phyloP scores from a whole-genome alignment of 2,113 vertebrate species.

The Pseudonaja textilis region DNA sequence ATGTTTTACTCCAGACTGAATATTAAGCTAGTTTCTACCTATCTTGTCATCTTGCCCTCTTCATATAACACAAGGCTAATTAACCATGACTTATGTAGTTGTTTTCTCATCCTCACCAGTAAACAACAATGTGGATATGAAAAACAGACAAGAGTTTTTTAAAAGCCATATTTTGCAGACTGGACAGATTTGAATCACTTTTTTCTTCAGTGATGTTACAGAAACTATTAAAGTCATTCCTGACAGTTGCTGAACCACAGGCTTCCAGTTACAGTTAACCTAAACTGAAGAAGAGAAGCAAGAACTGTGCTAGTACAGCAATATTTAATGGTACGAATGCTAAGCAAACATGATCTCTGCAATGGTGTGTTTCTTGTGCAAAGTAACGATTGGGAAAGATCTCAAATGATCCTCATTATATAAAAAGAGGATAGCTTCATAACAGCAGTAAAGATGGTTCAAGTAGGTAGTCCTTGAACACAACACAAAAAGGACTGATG shows the following conservation, averaged over 20 bases:
- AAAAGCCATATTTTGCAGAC: neutral
- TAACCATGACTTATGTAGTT: neutral
- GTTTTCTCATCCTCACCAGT: neutral
- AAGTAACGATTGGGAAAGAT: neutral
- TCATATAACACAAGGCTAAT: neutral
- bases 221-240: neutral
- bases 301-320: neutral
- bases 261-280: neutral
- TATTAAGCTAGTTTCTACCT: neutral
- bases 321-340: neutral
- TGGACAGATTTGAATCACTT: neutral
- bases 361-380: neutral
- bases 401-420: neutral
- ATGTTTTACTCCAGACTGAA: neutral
- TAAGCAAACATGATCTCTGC: neutral
- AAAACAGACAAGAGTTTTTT: neutral
- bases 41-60: neutral
- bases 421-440: slow-evolving; percentile 4
- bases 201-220: neutral
- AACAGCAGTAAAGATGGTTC: slow-evolving; percentile 18
- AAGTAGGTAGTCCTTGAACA: slow-evolving; percentile 20
- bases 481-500: neutral
- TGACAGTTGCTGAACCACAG: neutral
- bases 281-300: neutral
- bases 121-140: neutral